Evolutionary conservation across 2,888 invertebrate species (phyloP).

Genomic region (Cantharis nigra): DNA sequence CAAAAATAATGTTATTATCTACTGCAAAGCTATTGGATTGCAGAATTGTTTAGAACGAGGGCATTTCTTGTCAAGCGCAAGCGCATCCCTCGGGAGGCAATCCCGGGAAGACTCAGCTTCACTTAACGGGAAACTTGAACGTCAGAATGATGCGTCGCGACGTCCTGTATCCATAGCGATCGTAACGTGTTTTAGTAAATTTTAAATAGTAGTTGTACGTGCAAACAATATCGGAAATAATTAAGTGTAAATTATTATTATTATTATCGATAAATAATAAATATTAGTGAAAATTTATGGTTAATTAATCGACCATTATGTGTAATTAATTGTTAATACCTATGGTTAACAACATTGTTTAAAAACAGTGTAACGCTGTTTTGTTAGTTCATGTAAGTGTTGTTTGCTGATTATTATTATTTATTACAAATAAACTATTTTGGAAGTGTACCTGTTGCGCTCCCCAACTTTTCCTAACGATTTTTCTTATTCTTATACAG

Average conservation of each 20-base stretch:
- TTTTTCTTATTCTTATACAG: background rate
- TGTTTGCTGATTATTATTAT: background rate
- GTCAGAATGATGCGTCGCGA: conserved; percentile 30
- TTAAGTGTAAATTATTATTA: background rate
- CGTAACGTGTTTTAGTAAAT: conserved; percentile 5
- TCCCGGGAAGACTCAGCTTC: conserved; percentile 41
- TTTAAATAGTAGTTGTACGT: background rate
- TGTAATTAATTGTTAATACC: background rate
- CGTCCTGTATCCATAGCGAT: conserved; percentile 12
- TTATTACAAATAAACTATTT: background rate
- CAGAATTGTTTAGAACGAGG: conserved; percentile 24
- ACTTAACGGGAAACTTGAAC: conserved; percentile 36
- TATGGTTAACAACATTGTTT: background rate
- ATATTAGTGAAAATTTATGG: background rate
- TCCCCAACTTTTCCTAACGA: background rate
- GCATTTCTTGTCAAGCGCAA: conserved; percentile 30
- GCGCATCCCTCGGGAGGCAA: conserved; percentile 40
- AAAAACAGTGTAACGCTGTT: background rate
- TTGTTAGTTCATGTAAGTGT: background rate
- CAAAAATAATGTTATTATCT: background rate
- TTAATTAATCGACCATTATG: background rate
- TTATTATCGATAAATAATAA: background rate
- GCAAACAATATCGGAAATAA: background rate
- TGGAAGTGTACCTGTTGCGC: background rate
- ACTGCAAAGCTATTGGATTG: conserved; percentile 11